phyloP scores from a whole-genome alignment of 2,888 invertebrate genomes.

The Pecten maximus region DNA sequence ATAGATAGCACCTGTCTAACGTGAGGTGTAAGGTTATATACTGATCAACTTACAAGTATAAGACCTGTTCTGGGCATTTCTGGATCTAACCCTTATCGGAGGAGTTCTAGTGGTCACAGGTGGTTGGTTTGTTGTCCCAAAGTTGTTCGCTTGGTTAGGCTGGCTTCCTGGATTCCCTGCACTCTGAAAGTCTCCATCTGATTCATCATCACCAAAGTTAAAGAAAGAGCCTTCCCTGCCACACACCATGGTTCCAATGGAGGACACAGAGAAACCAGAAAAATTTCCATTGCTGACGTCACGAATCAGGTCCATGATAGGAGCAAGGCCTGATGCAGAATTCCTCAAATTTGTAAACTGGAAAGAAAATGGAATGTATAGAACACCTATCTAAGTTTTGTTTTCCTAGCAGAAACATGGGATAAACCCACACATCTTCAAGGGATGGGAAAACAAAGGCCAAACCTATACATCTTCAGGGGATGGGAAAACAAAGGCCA shows the following conservation, averaged over 20 bases:
- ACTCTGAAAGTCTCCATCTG: neutral
- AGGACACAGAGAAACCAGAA: neutral
- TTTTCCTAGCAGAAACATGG: no score
- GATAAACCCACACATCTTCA: no score
- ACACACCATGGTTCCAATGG: neutral
- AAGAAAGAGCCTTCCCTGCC: neutral
- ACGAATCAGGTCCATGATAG: neutral
- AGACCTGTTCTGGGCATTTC: neutral
- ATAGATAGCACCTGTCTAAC: no score
- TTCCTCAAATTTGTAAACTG: neutral
- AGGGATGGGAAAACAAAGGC: no score
- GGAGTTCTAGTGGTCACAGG: neutral
- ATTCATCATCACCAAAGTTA: neutral
- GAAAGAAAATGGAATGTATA: neutral
- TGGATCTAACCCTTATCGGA: neutral
- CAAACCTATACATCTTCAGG: no score
- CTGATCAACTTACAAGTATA: neutral
- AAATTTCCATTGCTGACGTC: neutral
- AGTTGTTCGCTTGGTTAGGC: neutral
- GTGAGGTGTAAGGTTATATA: neutral
- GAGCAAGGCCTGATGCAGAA: neutral
- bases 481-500: no score
- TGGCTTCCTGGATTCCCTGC: neutral
- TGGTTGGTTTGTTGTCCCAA: neutral
- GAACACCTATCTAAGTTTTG: no score